Evolutionary conservation across 2,888 invertebrate species (phyloP), one percentile per base, ranked within the genome.

Genomic region (Flabesymbios commensalis): DNA sequence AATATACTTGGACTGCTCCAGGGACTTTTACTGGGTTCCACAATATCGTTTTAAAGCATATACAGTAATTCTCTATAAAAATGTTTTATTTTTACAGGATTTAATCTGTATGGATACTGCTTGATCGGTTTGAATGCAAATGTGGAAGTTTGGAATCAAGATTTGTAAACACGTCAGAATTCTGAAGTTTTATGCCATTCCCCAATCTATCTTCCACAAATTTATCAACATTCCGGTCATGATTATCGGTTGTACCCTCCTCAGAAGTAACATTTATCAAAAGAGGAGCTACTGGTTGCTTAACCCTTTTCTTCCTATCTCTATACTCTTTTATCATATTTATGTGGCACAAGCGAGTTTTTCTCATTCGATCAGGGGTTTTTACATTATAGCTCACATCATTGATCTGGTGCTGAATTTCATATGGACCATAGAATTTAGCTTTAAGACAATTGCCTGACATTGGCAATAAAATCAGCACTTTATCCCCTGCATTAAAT

Each of bases 1-100:
- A 53, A 59, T 29, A 54, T 57, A 59, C 65, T 65, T n/a, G 68
- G 72, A 10, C 69, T 69, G 45, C 71, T 70, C 67, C 66, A 73
- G 3, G 62, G 49, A 59, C 68, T 65, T 2, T 62, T 10, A 48
- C 66, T 68, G 14, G 66, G 67, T 52, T 72, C 71, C 48, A 69
- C 67, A 19, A 72, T 64, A 39, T 67, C 64, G 64, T 69, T 66
- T 7, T 72, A 65, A 7, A 71, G 43, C 59, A 74, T 60, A 49
- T 68, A 67, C n/a, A 62, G 7, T 1, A 69, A 22, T 54, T 71
- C 70, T 39, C 63, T 42, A 3, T 51, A 31, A 19, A 71, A n/a
- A 3, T 22, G 14, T 7, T 52, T 48, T 3, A 3, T 3, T 43
- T 65, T 69, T 3, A 39, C n/a, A 17, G 32, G 53, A 36, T 28